phyloP scores from a whole-genome alignment of 2,113 vertebrate genomes.

The Charadrius vociferus region DNA sequence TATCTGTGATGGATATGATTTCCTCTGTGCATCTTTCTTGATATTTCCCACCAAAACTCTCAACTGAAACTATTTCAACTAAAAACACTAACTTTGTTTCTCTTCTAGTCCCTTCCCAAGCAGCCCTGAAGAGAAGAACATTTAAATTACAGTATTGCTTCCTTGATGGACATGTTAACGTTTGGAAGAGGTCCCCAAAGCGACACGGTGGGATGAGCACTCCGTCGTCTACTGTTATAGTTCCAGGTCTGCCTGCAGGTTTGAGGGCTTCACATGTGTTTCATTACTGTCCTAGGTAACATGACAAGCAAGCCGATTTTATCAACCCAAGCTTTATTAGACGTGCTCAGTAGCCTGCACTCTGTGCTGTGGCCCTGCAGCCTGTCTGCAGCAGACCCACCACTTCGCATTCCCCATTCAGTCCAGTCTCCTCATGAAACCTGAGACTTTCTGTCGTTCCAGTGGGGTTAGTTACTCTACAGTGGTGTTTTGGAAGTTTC shows the following conservation, averaged over 20 bases:
- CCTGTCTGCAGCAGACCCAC: neutral
- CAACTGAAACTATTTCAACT: neutral
- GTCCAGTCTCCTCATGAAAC: neutral
- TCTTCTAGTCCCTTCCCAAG: neutral
- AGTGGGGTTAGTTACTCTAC: neutral
- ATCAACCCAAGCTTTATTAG: neutral
- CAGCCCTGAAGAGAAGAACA: neutral
- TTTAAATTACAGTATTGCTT: neutral
- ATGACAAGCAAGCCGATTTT: neutral
- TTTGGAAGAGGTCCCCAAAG: neutral
- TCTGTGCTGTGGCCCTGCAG: neutral
- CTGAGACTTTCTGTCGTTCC: neutral
- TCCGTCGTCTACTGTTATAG: neutral
- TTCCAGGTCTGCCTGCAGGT: neutral
- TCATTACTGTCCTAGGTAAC: neutral
- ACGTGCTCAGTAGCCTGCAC: neutral
- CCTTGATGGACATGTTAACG: neutral
- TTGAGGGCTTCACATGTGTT: neutral
- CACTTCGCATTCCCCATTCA: neutral
- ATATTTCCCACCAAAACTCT: neutral
- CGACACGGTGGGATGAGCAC: neutral
- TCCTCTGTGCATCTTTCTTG: neutral
- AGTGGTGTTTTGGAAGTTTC: neutral
- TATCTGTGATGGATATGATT: neutral
- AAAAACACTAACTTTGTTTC: neutral